Base-by-base conservation (phyloP, 2,113 vertebrate genomes). In the Barbus barbus region DNA sequence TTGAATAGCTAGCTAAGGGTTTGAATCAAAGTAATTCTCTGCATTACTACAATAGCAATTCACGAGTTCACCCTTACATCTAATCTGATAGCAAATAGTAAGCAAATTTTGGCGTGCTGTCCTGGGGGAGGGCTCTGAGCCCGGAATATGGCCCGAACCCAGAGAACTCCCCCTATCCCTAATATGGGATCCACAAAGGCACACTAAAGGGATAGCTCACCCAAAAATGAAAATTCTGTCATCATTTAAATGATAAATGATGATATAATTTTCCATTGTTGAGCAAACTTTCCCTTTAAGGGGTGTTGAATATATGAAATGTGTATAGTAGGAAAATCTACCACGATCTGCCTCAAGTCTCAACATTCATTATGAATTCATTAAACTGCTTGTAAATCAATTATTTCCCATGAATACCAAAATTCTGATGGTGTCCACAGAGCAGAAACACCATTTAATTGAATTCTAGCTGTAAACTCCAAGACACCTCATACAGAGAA, bases 1-100 rank as follows among this genome's bases (percentile, higher is more conserved):
- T 36, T 46, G 67, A 61, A 44, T 13, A 20, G 16, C 60, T 86
- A 33, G 78, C 78, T 22, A 67, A 65, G 72, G 58, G 28, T 86
- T 74, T 11, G 18, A 67, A 51, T 44, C 71, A 78, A 60, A 26
- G 13, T 60, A 61, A 61, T 61, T n/a, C n/a, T 61, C 56, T 56
- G 31, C 6, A 5, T 56, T 77, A 58, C 31, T 38, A 14, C 20
- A 69, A 20, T 69, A 36, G 31, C 20, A 24, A 36, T 36, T n/a
- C n/a, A n/a, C n/a, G n/a, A n/a, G n/a, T n/a, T n/a, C n/a, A n/a
- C n/a, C n/a, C n/a, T n/a, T n/a, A n/a, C n/a, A n/a, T n/a, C n/a
- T n/a, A n/a, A n/a, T n/a, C n/a, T n/a, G n/a, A n/a, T n/a, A n/a
- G n/a, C n/a, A n/a, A n/a, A n/a, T n/a, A n/a, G n/a, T n/a, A n/a